Evolutionary conservation across 1,140 invertebrate species (phyloP).

Genomic region (Adelges cooleyi): DNA sequence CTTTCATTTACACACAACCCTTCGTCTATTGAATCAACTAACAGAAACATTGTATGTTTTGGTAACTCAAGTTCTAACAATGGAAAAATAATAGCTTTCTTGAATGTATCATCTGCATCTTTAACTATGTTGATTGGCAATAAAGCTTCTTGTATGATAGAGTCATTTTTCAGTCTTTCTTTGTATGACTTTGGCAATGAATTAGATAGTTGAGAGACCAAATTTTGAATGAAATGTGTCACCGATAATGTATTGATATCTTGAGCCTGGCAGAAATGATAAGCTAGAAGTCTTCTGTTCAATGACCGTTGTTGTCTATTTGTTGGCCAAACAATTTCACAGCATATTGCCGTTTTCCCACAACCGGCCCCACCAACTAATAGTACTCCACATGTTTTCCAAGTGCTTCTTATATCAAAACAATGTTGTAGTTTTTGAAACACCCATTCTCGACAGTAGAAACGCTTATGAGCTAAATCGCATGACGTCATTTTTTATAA

Average conservation of each 20-base stretch:
- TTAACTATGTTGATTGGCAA: constrained; percentile 60
- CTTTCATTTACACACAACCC: constrained; percentile 37
- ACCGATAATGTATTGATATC: constrained; percentile 55
- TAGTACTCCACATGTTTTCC: constrained; percentile 67
- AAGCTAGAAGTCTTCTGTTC: constrained; percentile 61
- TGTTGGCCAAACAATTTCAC: constrained; percentile 65
- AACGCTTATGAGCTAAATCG: constrained; percentile 34
- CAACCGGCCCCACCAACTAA: constrained; percentile 79
- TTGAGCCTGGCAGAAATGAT: constrained; percentile 68
- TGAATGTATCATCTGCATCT: constrained; percentile 82
- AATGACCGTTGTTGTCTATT: constrained; percentile 55
- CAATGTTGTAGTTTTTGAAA: constrained; percentile 88
- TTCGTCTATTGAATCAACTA: constrained; percentile 89
- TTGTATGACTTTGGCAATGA: constrained; percentile 57
- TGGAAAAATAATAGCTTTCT: constrained; percentile 74
- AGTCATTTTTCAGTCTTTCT: constrained; percentile 49
- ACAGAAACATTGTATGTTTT: constrained; percentile 67
- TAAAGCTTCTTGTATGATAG: constrained; percentile 50
- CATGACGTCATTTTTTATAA: constrained; percentile 20
- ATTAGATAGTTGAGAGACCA: constrained; percentile 58
- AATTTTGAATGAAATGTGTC: constrained; percentile 65
- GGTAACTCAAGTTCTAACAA: constrained; percentile 70
- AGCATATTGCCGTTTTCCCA: constrained; percentile 73
- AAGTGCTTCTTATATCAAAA: constrained; percentile 65
- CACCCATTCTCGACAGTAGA: constrained; percentile 83